Percentiles rank a stretch among this genome's conserved stretches.
These are phyloP conservation scores for Synanthedon vespiformis DNA, from an alignment of 2,888 invertebrate species.

Conservation along the genomic window DNA sequence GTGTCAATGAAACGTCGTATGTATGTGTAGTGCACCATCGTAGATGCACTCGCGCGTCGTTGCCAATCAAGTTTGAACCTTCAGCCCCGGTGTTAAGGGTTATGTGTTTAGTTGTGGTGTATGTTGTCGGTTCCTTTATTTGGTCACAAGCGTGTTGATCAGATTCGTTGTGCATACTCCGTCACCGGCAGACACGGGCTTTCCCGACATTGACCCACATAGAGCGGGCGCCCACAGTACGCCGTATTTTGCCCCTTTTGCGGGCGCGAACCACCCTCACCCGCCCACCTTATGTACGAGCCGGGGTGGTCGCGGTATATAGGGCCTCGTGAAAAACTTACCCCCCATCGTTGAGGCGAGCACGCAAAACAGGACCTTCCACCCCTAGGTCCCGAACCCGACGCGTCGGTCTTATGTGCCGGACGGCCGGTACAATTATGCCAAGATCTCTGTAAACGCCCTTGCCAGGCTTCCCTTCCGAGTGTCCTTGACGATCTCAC, in stretches of 20 bases:
- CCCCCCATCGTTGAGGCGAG: constrained; percentile 59
- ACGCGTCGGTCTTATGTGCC: constrained; percentile 50
- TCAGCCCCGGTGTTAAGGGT: constrained; percentile 29
- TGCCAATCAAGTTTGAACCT: constrained; percentile 23
- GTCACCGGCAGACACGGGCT: constrained; percentile 71
- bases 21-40: constrained; percentile 1
- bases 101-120: constrained; percentile 18
- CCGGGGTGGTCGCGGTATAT: constrained; percentile 70
- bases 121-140: constrained; percentile 47
- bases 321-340: constrained; percentile 71
- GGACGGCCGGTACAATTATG: constrained; percentile 23
- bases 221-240: constrained; percentile 69
- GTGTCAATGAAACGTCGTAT: background rate
- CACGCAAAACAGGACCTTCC: constrained; percentile 69
- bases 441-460: constrained; percentile 35
- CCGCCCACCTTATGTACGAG: constrained; percentile 70
- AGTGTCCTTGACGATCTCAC: constrained; percentile 45
- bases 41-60: background rate
- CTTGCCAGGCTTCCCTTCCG: constrained; percentile 35
- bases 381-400: constrained; percentile 53
- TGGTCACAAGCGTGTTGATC: constrained; percentile 65
- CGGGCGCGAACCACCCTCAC: constrained; percentile 67
- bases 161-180: constrained; percentile 69
- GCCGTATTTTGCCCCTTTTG: constrained; percentile 72
- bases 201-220: constrained; percentile 73